Percentiles rank a stretch among this genome's conserved stretches.
These are phyloP conservation scores for Lycocerus yunnanus DNA, from an alignment of 2,888 invertebrate species.

Conservation along the genomic window DNA sequence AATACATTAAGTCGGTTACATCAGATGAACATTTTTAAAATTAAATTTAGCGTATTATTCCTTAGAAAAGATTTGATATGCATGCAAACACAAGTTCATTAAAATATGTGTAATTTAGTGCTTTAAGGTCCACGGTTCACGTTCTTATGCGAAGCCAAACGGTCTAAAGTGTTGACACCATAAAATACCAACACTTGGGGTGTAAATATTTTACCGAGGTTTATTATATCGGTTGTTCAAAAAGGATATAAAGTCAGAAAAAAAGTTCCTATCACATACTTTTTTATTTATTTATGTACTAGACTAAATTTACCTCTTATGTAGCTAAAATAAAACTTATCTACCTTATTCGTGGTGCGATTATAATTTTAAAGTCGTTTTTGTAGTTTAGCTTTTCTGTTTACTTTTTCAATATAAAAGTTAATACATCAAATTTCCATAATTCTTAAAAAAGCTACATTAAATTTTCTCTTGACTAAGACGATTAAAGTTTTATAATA, in stretches of 20 bases:
- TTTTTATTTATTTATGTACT: not conserved
- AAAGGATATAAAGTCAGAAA: slow-evolving; percentile 13
- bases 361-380: not conserved
- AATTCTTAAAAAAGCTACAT: not conserved
- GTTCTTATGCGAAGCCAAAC: slow-evolving; percentile 5
- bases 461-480: not conserved
- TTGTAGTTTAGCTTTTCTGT: not conserved
- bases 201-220: slow-evolving; percentile 19
- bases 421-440: not conserved
- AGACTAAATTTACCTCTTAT: not conserved
- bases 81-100: not conserved
- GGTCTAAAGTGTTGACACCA: slow-evolving; percentile 20
- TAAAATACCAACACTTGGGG: slow-evolving; percentile 22
- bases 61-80: not conserved
- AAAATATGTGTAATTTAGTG: not conserved
- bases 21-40: not conserved
- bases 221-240: slow-evolving; percentile 17
- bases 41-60: not conserved
- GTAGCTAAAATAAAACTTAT: not conserved
- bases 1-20: not conserved
- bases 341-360: not conserved
- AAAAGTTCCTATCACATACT: not conserved
- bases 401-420: not conserved
- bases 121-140: not conserved
- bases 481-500: not conserved